Percentiles rank a stretch among this genome's conserved stretches.
Evolutionary conservation across 2,888 invertebrate genomes (phyloP).

Genomic region (Drosophila dives): DNA sequence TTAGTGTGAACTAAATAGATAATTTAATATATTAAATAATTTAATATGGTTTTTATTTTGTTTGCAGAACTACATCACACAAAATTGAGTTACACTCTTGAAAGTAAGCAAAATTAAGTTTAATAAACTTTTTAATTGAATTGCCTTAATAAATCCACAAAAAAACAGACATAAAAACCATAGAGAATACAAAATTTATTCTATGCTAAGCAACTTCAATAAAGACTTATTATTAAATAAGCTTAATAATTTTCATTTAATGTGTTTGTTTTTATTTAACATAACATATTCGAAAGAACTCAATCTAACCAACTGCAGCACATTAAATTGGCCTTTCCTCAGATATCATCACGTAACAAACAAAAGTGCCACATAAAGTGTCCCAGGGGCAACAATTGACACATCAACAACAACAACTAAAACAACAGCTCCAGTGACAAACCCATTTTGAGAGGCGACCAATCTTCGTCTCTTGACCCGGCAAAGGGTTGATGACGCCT

Average conservation of each 20-base stretch:
- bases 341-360: slow-evolving; percentile 26
- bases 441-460: slow-evolving; percentile 8
- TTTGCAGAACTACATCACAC: background rate
- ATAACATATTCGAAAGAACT: background rate
- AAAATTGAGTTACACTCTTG: background rate
- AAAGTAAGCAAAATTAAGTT: background rate
- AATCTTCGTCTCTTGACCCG: background rate
- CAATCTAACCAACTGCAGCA: background rate
- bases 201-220: background rate
- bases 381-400: slow-evolving; percentile 56
- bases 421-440: slow-evolving; percentile 14
- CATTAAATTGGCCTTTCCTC: background rate
- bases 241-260: background rate
- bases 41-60: background rate
- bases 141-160: background rate
- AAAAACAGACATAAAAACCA: background rate
- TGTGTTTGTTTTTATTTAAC: background rate
- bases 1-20: background rate
- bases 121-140: background rate
- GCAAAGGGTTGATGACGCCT: slow-evolving; percentile 34
- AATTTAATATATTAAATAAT: background rate
- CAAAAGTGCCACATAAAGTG: slow-evolving; percentile 9
- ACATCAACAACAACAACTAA: slow-evolving; percentile 42
- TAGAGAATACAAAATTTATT: background rate
- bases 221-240: background rate